Percentiles rank a stretch among this genome's conserved stretches.
These are phyloP conservation scores for Drosophila littoralis DNA, from an alignment of 1,140 invertebrate species.

Conservation along the genomic window DNA sequence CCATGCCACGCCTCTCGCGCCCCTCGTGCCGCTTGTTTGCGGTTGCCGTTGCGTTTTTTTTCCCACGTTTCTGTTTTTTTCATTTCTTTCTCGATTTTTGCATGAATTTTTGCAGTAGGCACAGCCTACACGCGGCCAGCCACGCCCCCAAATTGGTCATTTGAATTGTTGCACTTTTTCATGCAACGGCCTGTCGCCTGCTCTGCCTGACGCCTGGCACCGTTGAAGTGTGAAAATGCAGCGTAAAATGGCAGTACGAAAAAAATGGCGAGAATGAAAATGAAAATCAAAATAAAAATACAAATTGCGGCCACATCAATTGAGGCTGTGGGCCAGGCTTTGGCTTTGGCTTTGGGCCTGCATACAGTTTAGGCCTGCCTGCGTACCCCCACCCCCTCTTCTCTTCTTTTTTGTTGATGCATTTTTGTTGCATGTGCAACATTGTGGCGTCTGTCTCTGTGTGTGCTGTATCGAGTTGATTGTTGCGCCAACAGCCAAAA, in stretches of 20 bases:
- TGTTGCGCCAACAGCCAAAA: slow-evolving; percentile 69
- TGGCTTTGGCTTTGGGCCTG: slow-evolving; percentile 10
- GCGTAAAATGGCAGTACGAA: slow-evolving; percentile 21
- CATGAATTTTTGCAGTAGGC: slow-evolving; percentile 78
- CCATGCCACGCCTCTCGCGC: slow-evolving; percentile 21
- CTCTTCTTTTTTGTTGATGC: slow-evolving; percentile 53
- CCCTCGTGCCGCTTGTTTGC: too few species aligned
- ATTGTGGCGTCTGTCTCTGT: slow-evolving; percentile 22
- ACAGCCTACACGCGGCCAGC: slow-evolving; percentile 5
- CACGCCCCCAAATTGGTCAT: slow-evolving; percentile 47
- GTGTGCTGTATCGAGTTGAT: slow-evolving; percentile 30
- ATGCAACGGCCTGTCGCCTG: slow-evolving; percentile 56
- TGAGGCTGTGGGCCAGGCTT: slow-evolving; percentile 32
- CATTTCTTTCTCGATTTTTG: slow-evolving; percentile 48
- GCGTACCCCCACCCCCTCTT: not conserved
- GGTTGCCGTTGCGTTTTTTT: slow-evolving; percentile 74
- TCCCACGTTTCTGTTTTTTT: slow-evolving; percentile 28
- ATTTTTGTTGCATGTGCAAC: slow-evolving; percentile 79
- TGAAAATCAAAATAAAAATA: slow-evolving; percentile 27
- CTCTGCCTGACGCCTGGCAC: slow-evolving; percentile 45
- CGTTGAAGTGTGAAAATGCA: slow-evolving; percentile 80
- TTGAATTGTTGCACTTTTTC: slow-evolving; percentile 81
- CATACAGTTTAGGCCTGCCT: slow-evolving; percentile 21
- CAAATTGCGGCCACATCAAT: slow-evolving; percentile 60
- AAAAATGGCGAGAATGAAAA: slow-evolving; percentile 22